A percentile compares a stretch with the other conserved stretches of the same genome.
Evolutionary conservation across 2,888 invertebrate genomes (phyloP).

Genomic region (Cloeon dipterum): DNA sequence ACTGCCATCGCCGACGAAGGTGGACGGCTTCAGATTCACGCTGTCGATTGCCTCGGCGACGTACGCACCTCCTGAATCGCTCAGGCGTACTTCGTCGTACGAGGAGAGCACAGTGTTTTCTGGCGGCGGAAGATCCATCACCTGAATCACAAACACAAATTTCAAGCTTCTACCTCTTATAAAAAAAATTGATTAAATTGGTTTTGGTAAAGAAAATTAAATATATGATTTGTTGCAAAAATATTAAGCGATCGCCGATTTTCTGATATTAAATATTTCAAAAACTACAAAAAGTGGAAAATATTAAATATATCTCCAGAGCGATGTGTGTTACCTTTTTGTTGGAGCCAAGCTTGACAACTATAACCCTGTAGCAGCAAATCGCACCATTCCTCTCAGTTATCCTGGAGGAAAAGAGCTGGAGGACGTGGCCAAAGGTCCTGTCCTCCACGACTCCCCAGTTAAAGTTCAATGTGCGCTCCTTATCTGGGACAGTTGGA

Average conservation of each 20-base stretch:
- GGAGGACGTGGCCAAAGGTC: constrained; percentile 48
- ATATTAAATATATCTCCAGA: too few relatives aligned
- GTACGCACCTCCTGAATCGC: constrained; percentile 48
- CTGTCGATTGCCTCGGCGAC: constrained; percentile 19
- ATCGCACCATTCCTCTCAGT: constrained; percentile 71
- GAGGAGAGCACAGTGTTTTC: constrained; percentile 43
- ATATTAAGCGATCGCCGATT: too few relatives aligned
- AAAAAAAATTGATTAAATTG: constrained; percentile 5
- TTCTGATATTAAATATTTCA: neutral
- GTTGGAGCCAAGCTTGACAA: neutral
- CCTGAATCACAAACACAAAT: constrained; percentile 32
- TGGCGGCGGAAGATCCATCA: constrained; percentile 42
- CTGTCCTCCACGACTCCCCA: constrained; percentile 39
- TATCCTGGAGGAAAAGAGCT: constrained; percentile 36
- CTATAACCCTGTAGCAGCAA: constrained; percentile 45
- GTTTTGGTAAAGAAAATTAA: constrained; percentile 1
- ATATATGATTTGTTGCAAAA: neutral
- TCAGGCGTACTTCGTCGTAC: constrained; percentile 47
- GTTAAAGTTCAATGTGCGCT: constrained; percentile 20
- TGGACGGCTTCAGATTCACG: constrained; percentile 11
- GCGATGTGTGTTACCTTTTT: too few relatives aligned
- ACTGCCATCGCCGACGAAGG: neutral
- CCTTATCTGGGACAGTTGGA: constrained; percentile 42
- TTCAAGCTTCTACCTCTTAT: constrained; percentile 50
- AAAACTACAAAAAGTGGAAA: too few relatives aligned